These are phyloP conservation scores for Frieseomelitta varia DNA, from an alignment of 1,140 invertebrate genomes.

Conservation along the genomic window DNA sequence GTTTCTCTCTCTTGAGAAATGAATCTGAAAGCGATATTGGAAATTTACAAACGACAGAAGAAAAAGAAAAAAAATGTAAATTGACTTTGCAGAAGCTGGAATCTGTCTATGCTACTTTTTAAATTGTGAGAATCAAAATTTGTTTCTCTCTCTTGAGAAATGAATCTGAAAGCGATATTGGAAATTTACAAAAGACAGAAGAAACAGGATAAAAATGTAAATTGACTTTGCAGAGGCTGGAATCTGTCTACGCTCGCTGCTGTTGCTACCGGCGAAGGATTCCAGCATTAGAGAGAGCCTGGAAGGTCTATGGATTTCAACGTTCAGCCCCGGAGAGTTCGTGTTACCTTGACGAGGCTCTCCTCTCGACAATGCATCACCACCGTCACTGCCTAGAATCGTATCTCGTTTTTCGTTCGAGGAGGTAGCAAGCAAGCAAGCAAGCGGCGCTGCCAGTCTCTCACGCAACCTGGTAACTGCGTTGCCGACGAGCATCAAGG, in stretches of 20 bases:
- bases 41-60: background rate
- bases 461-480: slow-evolving; percentile 28
- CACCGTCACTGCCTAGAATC: slow-evolving; percentile 33
- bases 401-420: slow-evolving; percentile 46
- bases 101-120: no score
- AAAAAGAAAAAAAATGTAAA: background rate
- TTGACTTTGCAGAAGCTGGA: background rate
- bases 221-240: background rate
- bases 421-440: background rate
- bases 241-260: background rate
- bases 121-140: no score
- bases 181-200: background rate
- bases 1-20: no score
- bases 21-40: no score
- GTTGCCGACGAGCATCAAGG: background rate
- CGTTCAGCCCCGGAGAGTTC: slow-evolving; percentile 4
- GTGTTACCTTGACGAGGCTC: slow-evolving; percentile 45
- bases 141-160: no score
- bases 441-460: background rate
- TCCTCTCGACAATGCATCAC: slow-evolving; percentile 40
- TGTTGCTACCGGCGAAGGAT: background rate
- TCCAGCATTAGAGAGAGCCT: slow-evolving; percentile 7
- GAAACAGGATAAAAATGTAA: background rate
- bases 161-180: no score
- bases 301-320: slow-evolving; percentile 33